Evolutionary conservation across 2,797 vertebrate genomes (phyloP), one percentile per base, ranked within the genome.

Genomic region (Sebastes aleutianus): DNA sequence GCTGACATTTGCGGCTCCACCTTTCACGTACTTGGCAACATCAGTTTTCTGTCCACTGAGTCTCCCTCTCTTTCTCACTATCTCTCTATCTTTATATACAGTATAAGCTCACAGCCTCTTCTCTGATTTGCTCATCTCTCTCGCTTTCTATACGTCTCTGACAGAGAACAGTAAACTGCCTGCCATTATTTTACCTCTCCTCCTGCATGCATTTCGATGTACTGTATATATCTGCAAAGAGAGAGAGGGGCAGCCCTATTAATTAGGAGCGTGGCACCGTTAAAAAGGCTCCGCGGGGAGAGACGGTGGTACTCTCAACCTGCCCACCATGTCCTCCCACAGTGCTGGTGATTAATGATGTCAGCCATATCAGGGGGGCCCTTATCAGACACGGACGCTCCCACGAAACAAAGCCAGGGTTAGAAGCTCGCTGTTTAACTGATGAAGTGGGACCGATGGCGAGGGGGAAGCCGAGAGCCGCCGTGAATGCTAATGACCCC

Each of bases 301-400:
- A 85, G 80, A 70, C 53, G 73, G 69, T 24, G 64, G 74, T 74
- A 76, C 89, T 92, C 82, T 84, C 85, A 83, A 87, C 88, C 80
- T 87, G 85, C 87, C 87, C 87, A 82, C 83, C 69, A 50, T 70
- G 80, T 92, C 91, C 93, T 92, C 92, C 91, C 90, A 90, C 84
- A 75, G 87, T 43, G 90, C 69, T 10, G 71, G 89, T 94, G 93
- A 95, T 94, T 95, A 95, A 95, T 95, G 93, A 93, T 90, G 87
- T 87, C 76, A 73, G 86, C 89, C 86, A 74, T 93, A 90, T 94
- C 92, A 88, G 68, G 85, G 80, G 82, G 88, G 82, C 74, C 58
- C 85, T 95, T 95, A 93, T 95, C 91, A 91, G 89, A 92, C 88
- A 81, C 79, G 88, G 89, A 89, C 63, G 82, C 88, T 92, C 88